Percentiles rank a stretch among this genome's conserved stretches.
These are phyloP conservation scores for Salvelinus fontinalis DNA, from an alignment of 2,113 vertebrate species.

Conservation along the genomic window DNA sequence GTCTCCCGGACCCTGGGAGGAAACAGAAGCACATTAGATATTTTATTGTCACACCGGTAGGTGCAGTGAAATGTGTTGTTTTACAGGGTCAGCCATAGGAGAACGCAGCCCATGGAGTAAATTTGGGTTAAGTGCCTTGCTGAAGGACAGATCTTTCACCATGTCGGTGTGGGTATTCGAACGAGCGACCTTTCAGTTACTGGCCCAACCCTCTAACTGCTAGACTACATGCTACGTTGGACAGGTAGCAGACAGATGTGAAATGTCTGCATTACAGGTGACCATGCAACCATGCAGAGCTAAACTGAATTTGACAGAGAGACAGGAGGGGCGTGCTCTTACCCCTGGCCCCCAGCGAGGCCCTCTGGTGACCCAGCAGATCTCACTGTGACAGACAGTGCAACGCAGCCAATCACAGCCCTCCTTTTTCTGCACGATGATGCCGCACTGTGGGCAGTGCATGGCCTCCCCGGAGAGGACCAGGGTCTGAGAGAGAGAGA, in stretches of 20 bases:
- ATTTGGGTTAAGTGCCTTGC: too few species aligned
- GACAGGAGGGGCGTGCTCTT: background rate
- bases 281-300: background rate
- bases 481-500: conserved; percentile 53
- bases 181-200: too few species aligned
- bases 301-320: background rate
- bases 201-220: too few species aligned
- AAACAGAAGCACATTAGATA: background rate
- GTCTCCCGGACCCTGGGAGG: conserved; percentile 79
- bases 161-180: too few species aligned
- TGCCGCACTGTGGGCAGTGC: conserved; percentile 75
- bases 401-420: conserved; percentile 82
- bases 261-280: background rate
- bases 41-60: too few species aligned
- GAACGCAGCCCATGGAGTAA: too few species aligned
- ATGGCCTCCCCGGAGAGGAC: conserved; percentile 75
- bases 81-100: too few species aligned
- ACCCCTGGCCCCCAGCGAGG: conserved; percentile 79
- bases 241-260: background rate
- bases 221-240: too few species aligned
- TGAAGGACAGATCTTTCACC: too few species aligned
- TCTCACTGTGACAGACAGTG: conserved; percentile 76
- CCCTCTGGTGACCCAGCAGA: conserved; percentile 82
- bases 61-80: too few species aligned
- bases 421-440: conserved; percentile 80